Percentiles rank a stretch among this genome's conserved stretches.
phyloP scores from a whole-genome alignment of 2,113 vertebrate genomes.

The Grammomys surdaster region DNA sequence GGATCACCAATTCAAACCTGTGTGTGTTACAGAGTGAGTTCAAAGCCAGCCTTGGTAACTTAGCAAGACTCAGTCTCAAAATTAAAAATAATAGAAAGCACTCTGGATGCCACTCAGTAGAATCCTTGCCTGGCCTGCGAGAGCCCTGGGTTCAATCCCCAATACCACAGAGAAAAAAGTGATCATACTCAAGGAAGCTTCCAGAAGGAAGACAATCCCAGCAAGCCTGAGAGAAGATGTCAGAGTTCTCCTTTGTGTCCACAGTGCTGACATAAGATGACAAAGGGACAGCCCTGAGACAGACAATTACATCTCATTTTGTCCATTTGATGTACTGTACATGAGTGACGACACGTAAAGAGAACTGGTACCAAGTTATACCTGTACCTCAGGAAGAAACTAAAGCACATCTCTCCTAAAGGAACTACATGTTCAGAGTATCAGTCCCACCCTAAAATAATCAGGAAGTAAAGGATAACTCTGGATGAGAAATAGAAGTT shows the following conservation, averaged over 20 bases:
- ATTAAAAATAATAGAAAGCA: background rate
- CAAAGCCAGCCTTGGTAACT: background rate
- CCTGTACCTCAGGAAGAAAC: constrained; percentile 17
- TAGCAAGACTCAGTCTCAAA: background rate
- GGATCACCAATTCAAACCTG: background rate
- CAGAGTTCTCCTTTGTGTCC: background rate
- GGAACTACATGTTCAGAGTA: background rate
- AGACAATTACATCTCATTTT: background rate
- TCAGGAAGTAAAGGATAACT: constrained; percentile 47
- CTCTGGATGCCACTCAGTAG: background rate
- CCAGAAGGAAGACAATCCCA: constrained; percentile 23
- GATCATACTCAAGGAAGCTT: constrained; percentile 36
- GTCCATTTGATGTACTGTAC: background rate
- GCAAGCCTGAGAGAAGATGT: constrained; percentile 32
- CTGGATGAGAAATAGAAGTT: background rate
- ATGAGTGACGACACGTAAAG: background rate
- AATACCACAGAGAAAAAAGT: background rate
- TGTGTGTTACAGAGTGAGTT: background rate
- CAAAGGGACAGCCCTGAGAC: background rate
- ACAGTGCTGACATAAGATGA: constrained; percentile 8
- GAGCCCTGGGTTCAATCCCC: background rate
- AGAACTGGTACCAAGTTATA: background rate
- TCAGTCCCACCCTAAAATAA: constrained; percentile 22
- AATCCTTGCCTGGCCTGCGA: background rate
- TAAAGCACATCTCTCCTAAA: constrained; percentile 13